Conservation (phyloP, 2,113 vertebrate species). For the Neomonachus schauinslandi region DNA sequence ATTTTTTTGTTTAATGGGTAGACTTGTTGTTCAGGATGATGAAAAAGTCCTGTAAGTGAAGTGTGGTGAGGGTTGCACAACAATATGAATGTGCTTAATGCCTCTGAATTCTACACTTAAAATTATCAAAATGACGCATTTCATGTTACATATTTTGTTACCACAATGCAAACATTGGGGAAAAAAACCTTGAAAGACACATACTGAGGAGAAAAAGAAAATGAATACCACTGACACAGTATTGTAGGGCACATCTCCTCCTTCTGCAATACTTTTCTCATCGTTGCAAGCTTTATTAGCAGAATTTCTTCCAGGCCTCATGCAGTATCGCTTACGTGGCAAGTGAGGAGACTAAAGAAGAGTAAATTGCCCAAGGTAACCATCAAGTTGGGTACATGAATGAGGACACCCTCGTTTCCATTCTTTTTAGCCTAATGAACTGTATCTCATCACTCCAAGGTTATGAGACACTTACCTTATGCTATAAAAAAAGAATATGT, state of each 20-base stretch:
- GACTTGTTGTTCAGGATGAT: not conserved
- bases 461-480: not conserved
- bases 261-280: not conserved
- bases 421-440: constrained; percentile 12
- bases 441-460: not conserved
- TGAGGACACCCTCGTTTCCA: not conserved
- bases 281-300: not conserved
- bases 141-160: not conserved
- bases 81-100: not conserved
- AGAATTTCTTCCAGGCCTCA: not conserved
- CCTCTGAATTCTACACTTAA: not conserved
- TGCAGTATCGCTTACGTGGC: not conserved
- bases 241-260: not conserved
- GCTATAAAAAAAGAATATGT: not conserved
- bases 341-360: not conserved
- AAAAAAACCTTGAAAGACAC: not conserved
- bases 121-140: not conserved
- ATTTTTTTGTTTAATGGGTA: not conserved
- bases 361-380: not conserved
- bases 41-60: not conserved
- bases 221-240: not conserved
- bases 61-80: not conserved
- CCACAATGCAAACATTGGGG: not conserved
- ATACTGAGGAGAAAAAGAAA: constrained; percentile 6
- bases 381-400: not conserved